A percentile compares a stretch with the other conserved stretches of the same genome.
These are phyloP conservation scores for Rhinophrynus dorsalis DNA, from an alignment of 2,797 vertebrate genomes.

Conservation along the genomic window DNA sequence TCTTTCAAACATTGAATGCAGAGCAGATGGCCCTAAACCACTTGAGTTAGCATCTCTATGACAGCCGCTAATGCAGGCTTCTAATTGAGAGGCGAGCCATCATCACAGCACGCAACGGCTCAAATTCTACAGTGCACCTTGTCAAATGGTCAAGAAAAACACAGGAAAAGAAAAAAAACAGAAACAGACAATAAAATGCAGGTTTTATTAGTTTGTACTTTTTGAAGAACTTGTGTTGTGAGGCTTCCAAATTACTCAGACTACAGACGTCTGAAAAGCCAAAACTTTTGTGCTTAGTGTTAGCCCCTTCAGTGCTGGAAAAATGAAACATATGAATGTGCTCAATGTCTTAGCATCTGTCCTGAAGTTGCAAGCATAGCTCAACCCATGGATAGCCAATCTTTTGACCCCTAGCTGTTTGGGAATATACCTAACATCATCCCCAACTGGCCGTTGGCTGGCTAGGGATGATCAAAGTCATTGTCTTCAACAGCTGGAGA, in stretches of 20 bases:
- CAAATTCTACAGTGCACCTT: not conserved
- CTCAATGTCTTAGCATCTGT: no score
- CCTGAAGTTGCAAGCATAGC: no score
- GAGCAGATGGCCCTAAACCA: not conserved
- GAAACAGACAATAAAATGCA: not conserved
- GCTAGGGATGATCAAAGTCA: no score
- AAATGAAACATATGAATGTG: no score
- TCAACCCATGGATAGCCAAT: no score
- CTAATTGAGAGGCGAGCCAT: not conserved
- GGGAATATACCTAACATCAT: no score
- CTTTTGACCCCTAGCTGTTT: no score
- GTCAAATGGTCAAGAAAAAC: constrained; percentile 7
- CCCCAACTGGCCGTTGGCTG: no score
- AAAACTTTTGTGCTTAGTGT: not conserved
- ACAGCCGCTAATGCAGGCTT: not conserved
- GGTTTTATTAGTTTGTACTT: constrained; percentile 6
- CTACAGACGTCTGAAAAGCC: not conserved
- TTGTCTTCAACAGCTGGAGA: no score
- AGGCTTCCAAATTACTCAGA: constrained; percentile 4
- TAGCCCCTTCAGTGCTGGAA: not conserved
- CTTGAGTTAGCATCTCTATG: not conserved
- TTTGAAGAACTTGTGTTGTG: constrained; percentile 4
- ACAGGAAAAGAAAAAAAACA: not conserved
- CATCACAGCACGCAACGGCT: not conserved
- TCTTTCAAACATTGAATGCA: not conserved